Percentiles rank a stretch among this genome's conserved stretches.
Conservation (phyloP, 2,888 invertebrate genomes). For the Uropetala carovei region DNA sequence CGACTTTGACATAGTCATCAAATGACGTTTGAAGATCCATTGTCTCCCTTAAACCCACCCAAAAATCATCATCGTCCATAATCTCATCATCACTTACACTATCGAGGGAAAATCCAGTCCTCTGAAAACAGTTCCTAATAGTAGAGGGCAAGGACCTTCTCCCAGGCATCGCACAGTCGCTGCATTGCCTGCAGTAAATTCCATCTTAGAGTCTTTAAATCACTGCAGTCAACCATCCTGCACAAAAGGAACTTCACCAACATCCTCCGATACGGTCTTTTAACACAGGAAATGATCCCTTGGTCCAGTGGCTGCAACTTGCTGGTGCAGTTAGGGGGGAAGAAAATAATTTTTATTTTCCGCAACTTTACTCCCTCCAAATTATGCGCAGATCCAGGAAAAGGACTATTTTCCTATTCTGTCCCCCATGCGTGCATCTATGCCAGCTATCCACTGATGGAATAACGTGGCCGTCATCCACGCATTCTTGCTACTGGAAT, state of each 20-base stretch:
- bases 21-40: background rate
- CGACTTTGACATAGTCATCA: background rate
- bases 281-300: background rate
- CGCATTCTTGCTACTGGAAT: no score
- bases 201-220: no score
- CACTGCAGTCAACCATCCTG: no score
- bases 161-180: no score
- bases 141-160: background rate
- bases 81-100: background rate
- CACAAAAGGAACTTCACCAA: background rate
- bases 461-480: no score
- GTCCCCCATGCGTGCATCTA: no score
- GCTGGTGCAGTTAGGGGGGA: background rate
- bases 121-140: background rate
- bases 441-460: background rate
- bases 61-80: background rate
- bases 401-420: background rate
- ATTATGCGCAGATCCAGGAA: background rate
- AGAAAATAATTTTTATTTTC: conserved; percentile 2
- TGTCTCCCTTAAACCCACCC: background rate
- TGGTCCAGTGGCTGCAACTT: conserved; percentile 16
- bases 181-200: no score
- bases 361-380: background rate
- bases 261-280: background rate
- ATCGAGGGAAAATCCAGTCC: background rate